Evolutionary conservation across 2,888 invertebrate genomes (phyloP).

Genomic region (Eupithecia abbreviata): DNA sequence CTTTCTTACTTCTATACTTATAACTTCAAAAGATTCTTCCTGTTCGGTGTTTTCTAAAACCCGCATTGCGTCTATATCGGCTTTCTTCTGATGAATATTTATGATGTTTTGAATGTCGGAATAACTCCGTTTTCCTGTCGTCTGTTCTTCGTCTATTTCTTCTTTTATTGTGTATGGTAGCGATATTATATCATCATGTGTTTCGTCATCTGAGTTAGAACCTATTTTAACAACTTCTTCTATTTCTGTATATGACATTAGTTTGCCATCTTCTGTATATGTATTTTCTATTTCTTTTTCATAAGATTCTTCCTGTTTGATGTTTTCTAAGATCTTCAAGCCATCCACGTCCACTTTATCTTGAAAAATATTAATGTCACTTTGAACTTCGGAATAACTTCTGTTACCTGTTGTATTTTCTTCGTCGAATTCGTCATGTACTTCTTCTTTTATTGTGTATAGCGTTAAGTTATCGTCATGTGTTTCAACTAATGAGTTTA

Average conservation of each 20-base stretch:
- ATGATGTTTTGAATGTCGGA: not conserved
- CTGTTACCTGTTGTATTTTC: not conserved
- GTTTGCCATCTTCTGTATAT: not conserved
- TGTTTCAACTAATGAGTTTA: too few species aligned
- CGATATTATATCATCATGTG: not conserved
- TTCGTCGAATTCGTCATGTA: not conserved
- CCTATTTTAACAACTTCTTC: not conserved
- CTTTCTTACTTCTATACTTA: not conserved
- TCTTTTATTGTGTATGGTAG: not conserved
- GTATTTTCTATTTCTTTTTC: not conserved
- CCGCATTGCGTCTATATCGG: not conserved
- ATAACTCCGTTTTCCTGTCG: not conserved
- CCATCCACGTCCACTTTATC: not conserved
- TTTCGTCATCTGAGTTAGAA: not conserved
- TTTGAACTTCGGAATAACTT: conserved; percentile 1
- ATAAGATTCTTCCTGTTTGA: not conserved
- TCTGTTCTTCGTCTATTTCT: not conserved
- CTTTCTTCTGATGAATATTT: not conserved
- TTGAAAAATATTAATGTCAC: not conserved
- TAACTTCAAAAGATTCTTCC: not conserved
- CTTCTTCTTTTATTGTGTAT: not conserved
- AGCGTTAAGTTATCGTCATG: not conserved
- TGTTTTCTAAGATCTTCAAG: not conserved
- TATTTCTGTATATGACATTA: not conserved
- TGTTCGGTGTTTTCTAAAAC: not conserved